Conservation (phyloP, 2,888 invertebrate genomes). For the Drosophila histrio region DNA sequence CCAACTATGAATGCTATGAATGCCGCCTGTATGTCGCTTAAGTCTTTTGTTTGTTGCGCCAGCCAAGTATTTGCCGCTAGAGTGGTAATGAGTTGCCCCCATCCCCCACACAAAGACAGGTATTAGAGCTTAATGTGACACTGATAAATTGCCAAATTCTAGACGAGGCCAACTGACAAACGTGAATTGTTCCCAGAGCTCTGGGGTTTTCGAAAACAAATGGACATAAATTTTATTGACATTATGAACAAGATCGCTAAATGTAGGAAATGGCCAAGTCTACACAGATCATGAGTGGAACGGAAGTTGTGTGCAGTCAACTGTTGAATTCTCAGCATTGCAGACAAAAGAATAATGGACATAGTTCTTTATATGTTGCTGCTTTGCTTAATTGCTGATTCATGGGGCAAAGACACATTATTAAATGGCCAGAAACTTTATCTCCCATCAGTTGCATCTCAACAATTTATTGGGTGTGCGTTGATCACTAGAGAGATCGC, state of each 20-base stretch:
- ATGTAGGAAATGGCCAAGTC: slow-evolving; percentile 53
- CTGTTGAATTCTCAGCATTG: slow-evolving; percentile 62
- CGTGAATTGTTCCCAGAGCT: slow-evolving; percentile 16
- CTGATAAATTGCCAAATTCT: slow-evolving; percentile 75
- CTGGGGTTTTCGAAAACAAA: slow-evolving; percentile 47
- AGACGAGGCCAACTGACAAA: slow-evolving; percentile 59
- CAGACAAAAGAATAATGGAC: slow-evolving; percentile 63
- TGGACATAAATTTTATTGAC: slow-evolving; percentile 78
- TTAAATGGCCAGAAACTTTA: no score
- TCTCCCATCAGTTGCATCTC: slow-evolving; percentile 17
- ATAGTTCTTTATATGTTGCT: slow-evolving; percentile 16
- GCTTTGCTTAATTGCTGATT: slow-evolving; percentile 5
- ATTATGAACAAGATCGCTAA: slow-evolving; percentile 70
- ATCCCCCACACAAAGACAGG: slow-evolving; percentile 1
- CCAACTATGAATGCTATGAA: not conserved
- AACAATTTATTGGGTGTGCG: slow-evolving; percentile 7
- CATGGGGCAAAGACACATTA: slow-evolving; percentile 45
- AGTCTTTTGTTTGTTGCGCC: slow-evolving; percentile 57
- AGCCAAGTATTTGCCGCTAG: slow-evolving; percentile 36
- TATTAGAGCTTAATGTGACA: slow-evolving; percentile 64
- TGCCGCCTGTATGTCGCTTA: slow-evolving; percentile 28
- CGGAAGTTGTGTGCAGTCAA: slow-evolving; percentile 77
- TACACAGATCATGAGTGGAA: slow-evolving; percentile 59
- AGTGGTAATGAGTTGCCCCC: slow-evolving; percentile 14
- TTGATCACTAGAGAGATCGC: slow-evolving; percentile 1